Evolutionary conservation across 2,797 vertebrate species (phyloP).

Genomic region (Alcedo atthis): DNA sequence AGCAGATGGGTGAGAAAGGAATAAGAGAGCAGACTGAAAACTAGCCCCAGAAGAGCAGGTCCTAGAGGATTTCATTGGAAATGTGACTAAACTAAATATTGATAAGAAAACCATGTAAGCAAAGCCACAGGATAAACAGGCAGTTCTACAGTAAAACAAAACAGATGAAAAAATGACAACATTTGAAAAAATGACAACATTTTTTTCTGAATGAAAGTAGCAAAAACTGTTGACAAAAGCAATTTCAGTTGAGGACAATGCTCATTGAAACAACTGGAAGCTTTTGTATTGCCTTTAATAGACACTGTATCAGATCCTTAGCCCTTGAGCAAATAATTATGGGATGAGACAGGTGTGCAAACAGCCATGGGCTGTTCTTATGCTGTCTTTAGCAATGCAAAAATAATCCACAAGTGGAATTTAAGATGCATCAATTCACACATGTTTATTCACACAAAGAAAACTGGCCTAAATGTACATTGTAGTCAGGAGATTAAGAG

Average conservation of each 20-base stretch:
- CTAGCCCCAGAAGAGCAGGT: neutral
- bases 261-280: neutral
- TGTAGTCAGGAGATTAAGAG: neutral
- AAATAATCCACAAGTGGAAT: neutral
- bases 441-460: fast-evolving
- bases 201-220: neutral
- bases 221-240: neutral
- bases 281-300: neutral
- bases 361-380: neutral
- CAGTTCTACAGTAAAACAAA: neutral
- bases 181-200: neutral
- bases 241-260: neutral
- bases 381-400: neutral
- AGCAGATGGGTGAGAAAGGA: neutral
- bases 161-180: neutral
- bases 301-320: neutral
- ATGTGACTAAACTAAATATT: neutral
- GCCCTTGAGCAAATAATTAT: neutral
- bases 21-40: neutral
- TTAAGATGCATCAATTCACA: neutral
- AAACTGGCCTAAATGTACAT: neutral
- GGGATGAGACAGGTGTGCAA: neutral
- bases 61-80: neutral
- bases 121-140: neutral
- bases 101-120: neutral